Evolutionary conservation across 1,140 invertebrate species (phyloP).

Genomic region (Megathymus violae): DNA sequence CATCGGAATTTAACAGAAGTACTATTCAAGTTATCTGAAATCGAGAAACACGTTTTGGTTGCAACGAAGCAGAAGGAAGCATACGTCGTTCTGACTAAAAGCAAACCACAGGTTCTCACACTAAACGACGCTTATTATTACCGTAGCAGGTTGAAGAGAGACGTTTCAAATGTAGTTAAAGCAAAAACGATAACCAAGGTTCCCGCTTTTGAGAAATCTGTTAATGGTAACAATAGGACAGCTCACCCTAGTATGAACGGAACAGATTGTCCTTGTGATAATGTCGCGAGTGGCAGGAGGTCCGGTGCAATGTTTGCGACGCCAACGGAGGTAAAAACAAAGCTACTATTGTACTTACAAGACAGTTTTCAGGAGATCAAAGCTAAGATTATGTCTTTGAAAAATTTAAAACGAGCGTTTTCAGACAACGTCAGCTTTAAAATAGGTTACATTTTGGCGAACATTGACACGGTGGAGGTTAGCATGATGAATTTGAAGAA

Average conservation of each 20-base stretch:
- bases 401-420: constrained; percentile 40
- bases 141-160: background rate
- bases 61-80: background rate
- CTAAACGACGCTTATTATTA: background rate
- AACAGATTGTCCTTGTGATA: background rate
- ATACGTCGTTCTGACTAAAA: background rate
- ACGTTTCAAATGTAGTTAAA: background rate
- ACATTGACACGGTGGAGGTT: constrained; percentile 48
- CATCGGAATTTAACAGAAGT: constrained; percentile 14
- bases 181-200: background rate
- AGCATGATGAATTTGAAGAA: constrained; percentile 50
- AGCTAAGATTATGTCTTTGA: constrained; percentile 45
- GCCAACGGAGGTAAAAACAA: constrained; percentile 43
- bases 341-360: constrained; percentile 49
- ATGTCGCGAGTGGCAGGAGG: background rate
- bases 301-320: background rate
- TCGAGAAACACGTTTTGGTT: background rate
- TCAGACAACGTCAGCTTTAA: constrained; percentile 40
- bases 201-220: background rate
- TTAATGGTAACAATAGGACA: background rate
- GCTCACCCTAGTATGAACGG: background rate
- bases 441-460: constrained; percentile 59
- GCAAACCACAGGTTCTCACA: background rate
- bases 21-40: background rate
- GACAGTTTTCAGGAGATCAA: constrained; percentile 51